These are phyloP conservation scores for Ispidina lecontei DNA, from an alignment of 2,797 vertebrate species.

Conservation along the genomic window DNA sequence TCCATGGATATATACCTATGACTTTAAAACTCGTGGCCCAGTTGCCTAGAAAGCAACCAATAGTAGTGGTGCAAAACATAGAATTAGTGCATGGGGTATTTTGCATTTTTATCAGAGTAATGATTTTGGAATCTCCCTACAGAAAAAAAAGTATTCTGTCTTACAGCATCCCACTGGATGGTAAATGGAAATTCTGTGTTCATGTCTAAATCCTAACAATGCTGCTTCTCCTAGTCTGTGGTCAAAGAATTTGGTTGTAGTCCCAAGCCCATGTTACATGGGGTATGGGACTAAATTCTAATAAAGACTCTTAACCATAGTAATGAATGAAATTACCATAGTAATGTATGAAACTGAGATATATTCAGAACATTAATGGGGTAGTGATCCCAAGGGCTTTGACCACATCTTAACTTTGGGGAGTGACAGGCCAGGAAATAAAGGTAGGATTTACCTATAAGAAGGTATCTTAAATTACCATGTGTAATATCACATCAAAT, in stretches of 20 bases:
- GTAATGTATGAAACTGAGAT: background rate
- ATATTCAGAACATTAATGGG: background rate
- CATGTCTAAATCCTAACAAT: no score
- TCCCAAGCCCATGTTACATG: background rate
- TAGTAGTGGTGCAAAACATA: background rate
- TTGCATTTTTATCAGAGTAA: background rate
- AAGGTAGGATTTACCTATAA: background rate
- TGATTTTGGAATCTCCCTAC: fast-evolving
- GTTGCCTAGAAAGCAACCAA: background rate
- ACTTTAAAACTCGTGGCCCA: fast-evolving
- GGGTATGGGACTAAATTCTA: background rate
- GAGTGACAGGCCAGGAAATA: background rate
- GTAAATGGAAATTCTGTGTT: background rate
- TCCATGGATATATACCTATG: background rate
- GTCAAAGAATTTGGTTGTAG: background rate
- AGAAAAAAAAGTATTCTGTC: background rate
- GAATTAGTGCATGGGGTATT: background rate
- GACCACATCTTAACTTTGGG: background rate
- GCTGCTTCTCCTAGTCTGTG: background rate
- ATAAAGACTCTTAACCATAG: background rate
- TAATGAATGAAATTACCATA: no score
- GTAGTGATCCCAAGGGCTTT: background rate
- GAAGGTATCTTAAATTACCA: background rate
- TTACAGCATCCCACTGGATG: background rate
- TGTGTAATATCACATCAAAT: background rate